phyloP scores from a whole-genome alignment of 2,797 vertebrate species.

The Ctenopoma kingsleyae region DNA sequence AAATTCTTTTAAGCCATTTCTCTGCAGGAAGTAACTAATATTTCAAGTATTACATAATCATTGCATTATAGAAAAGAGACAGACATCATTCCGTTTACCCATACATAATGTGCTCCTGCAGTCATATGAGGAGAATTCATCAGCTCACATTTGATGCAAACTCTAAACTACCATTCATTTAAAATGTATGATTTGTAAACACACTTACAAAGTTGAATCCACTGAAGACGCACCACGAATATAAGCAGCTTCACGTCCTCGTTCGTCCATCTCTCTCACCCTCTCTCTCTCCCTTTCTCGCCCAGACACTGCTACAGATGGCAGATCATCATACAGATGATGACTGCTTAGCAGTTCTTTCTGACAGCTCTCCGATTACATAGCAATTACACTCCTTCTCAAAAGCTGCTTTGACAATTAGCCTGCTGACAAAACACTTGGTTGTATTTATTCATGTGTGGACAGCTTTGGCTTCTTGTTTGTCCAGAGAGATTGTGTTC shows the following conservation, averaged over 20 bases:
- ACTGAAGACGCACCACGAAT: conserved; percentile 35
- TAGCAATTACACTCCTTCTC: conserved; percentile 79
- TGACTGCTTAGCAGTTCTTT: conserved; percentile 79
- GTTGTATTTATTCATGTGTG: conserved; percentile 71
- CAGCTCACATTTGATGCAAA: conserved; percentile 25
- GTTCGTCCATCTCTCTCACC: conserved; percentile 22
- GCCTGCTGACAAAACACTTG: conserved; percentile 78
- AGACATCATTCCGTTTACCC: conserved; percentile 43
- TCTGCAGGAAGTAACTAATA: conserved; percentile 68
- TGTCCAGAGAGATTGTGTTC: conserved; percentile 50
- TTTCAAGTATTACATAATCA: conserved; percentile 76
- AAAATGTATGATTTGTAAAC: conserved; percentile 53
- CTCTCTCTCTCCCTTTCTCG: conserved; percentile 10
- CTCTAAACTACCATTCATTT: conserved; percentile 39
- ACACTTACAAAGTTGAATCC: conserved; percentile 28
- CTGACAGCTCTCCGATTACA: conserved; percentile 81
- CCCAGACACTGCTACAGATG: conserved; percentile 73
- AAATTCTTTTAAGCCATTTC: conserved; percentile 66
- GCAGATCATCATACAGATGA: conserved; percentile 81
- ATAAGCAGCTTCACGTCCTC: conserved; percentile 36
- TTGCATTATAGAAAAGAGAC: conserved; percentile 66
- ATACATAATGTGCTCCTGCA: conserved; percentile 27
- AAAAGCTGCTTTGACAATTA: conserved; percentile 81
- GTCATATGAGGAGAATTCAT: conserved; percentile 33
- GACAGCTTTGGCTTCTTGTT: conserved; percentile 61